A percentile compares a stretch with the other conserved stretches of the same genome.
Conservation (phyloP, 2,888 invertebrate genomes). For the Ellobium chinense region DNA sequence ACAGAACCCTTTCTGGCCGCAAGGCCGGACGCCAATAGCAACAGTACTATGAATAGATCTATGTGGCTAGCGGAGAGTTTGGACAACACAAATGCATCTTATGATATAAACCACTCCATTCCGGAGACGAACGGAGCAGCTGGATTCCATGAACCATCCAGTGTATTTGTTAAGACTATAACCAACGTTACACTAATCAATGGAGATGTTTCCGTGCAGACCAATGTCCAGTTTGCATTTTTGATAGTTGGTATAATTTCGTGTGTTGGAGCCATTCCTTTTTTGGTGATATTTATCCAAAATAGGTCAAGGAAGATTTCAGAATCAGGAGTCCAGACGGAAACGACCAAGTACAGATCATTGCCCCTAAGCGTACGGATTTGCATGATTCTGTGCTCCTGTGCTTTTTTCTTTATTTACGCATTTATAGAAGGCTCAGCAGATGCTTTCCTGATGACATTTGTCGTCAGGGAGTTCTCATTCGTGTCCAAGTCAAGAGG, state of each 20-base stretch:
- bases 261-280: conserved; percentile 43
- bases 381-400: conserved; percentile 68
- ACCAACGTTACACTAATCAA: not conserved
- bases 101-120: not conserved
- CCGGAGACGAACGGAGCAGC: not conserved
- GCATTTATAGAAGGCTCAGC: conserved; percentile 77
- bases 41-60: not conserved
- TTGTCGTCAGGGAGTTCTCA: conserved; percentile 67
- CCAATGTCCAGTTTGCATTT: conserved; percentile 47
- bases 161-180: no score
- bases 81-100: not conserved
- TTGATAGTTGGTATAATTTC: conserved; percentile 51
- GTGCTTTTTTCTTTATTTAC: conserved; percentile 74
- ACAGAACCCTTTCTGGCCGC: conserved; percentile 78
- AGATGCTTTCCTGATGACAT: conserved; percentile 75
- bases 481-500: conserved; percentile 71
- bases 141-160: not conserved
- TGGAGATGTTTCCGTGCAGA: not conserved
- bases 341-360: not conserved
- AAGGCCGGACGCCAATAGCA: not conserved
- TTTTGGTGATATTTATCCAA: conserved; percentile 46
- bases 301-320: conserved; percentile 33
- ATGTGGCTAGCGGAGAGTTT: conserved; percentile 70
- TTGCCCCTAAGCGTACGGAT: conserved; percentile 53
- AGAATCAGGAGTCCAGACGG: not conserved